A percentile compares a stretch with the other conserved stretches of the same genome.
Evolutionary conservation across 2,113 vertebrate genomes (phyloP).

Genomic region (Oncorhynchus gorbuscha): DNA sequence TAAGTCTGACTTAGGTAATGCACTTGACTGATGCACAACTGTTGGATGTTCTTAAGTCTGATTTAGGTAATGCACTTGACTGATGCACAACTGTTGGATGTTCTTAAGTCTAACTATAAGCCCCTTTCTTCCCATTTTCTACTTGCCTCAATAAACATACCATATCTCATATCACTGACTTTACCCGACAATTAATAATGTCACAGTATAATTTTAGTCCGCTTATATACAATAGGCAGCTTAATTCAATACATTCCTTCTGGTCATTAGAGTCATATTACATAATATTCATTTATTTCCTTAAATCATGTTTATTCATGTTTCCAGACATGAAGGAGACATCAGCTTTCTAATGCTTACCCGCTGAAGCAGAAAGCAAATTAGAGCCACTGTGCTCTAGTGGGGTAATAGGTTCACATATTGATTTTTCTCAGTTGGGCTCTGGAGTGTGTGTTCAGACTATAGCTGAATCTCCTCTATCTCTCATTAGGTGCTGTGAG

Average conservation of each 20-base stretch:
- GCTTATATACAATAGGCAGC: background rate
- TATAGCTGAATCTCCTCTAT: too few relatives aligned
- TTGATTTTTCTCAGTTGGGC: background rate
- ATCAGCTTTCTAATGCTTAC: background rate
- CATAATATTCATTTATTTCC: background rate
- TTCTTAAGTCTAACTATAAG: too few relatives aligned
- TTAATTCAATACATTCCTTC: background rate
- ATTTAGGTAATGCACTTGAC: too few relatives aligned
- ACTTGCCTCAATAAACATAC: background rate
- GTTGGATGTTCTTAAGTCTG: background rate
- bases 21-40: background rate
- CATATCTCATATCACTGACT: too few relatives aligned
- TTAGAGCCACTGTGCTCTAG: background rate
- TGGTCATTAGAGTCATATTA: background rate
- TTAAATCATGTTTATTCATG: too few relatives aligned
- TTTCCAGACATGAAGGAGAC: background rate
- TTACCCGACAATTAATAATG: background rate
- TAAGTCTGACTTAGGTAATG: too few relatives aligned
- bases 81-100: too few relatives aligned
- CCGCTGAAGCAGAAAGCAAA: background rate
- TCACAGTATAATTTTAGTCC: background rate
- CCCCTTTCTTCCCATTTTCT: background rate
- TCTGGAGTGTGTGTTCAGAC: background rate
- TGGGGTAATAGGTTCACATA: background rate
- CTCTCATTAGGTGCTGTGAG: too few relatives aligned